Evolutionary conservation across 2,888 invertebrate genomes (phyloP), one percentile per base, ranked within the genome.

Genomic region (Dryadula phaetusa): DNA sequence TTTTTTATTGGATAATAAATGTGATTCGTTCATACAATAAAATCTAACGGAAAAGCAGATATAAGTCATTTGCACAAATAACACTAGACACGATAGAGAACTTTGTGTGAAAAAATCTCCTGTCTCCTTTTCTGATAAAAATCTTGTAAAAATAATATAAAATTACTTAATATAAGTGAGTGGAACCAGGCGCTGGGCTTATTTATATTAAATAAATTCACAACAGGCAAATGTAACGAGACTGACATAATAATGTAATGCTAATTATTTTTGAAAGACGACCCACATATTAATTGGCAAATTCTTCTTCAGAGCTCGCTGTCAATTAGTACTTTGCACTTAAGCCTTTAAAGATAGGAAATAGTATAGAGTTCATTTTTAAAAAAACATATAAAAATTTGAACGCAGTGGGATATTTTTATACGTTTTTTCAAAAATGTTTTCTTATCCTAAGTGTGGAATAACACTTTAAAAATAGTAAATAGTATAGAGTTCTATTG

Each of bases 191-290:
- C 12, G 37, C 12, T 1, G 2, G 12, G 37, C 37, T 37, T 12
- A 6, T 12, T 37, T 37, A 12, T 49, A 40, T 12, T 64, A 56
- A 46, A 18, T 62, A 56, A 62, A 62, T 56, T 62, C 40, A 47
- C 47, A 47, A 81, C 82, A 76, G 79, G 81, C 84, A 86, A 88
- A 87, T 84, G 85, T 76, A 79, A 76, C 80, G 79, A 79, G 82
- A 78, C 81, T 80, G 78, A 85, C 89, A 88, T 89, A 89, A 86
- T 87, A 90, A 90, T 90, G 88, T 71, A 80, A 88, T 88, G 90
- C 87, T 89, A 88, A 88, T 87, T 79, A 85, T 83, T 85, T 87
- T 87, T 34, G n/a, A 56, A 53, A 16, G 86, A 82, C 78, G 78
- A 82, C 82, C 61, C 85, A 86, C 89, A 90, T 90, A 90, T 88